phyloP scores from a whole-genome alignment of 2,888 invertebrate genomes.

The Meliscaeva auricollis region DNA sequence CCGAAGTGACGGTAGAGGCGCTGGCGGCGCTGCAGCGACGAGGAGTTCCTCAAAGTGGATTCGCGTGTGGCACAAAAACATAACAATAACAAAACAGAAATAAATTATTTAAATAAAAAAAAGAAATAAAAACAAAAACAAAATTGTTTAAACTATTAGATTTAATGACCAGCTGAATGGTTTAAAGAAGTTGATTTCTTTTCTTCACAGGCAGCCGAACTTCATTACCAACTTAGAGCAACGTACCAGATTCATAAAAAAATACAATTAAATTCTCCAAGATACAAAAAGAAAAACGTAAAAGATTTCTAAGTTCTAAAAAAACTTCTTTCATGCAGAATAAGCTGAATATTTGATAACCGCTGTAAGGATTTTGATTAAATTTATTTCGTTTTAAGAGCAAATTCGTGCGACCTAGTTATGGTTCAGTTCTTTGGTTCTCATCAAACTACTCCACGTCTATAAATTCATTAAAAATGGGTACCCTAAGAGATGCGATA shows the following conservation, averaged over 20 bases:
- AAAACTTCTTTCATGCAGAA: no score
- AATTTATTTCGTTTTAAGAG: background rate
- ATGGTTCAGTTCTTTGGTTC: background rate
- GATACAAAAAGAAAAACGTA: no score
- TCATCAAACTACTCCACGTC: background rate
- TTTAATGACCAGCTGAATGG: conserved; percentile 27
- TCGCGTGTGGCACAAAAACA: conserved; percentile 53
- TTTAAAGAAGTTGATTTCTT: conserved; percentile 18
- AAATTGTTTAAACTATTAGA: conserved; percentile 15
- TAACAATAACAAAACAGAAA: conserved; percentile 2
- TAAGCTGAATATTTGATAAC: no score
- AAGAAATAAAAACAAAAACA: background rate
- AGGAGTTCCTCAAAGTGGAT: conserved; percentile 14
- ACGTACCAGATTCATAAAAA: background rate
- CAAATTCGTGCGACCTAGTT: background rate
- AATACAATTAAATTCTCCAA: background rate
- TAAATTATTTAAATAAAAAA: conserved; percentile 7
- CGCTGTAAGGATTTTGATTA: background rate
- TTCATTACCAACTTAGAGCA: background rate
- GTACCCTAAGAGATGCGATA: conserved; percentile 33
- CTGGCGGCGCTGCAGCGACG: background rate
- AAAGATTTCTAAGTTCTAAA: no score
- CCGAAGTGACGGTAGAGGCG: background rate
- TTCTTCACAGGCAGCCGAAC: background rate
- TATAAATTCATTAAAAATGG: conserved; percentile 56